phyloP scores from a whole-genome alignment of 2,113 vertebrate genomes.

The Silurus meridionalis region DNA sequence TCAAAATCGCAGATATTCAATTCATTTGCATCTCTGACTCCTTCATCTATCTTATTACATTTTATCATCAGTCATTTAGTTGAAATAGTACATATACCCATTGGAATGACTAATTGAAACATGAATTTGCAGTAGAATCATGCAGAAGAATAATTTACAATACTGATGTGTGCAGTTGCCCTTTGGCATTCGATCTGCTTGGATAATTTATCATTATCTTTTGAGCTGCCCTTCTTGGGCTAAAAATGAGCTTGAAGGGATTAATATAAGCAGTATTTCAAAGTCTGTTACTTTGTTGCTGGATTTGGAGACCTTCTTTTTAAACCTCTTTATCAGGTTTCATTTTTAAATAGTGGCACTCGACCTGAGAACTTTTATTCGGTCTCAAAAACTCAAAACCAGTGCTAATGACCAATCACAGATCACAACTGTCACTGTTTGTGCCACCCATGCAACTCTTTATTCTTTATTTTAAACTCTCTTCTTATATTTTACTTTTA shows the following conservation, averaged over 20 bases:
- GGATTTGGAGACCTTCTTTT: background rate
- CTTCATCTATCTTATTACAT: constrained; percentile 9
- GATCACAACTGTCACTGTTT: background rate
- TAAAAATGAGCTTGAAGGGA: background rate
- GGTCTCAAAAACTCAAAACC: too few species aligned
- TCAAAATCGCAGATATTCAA: constrained; percentile 2
- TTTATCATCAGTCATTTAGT: constrained; percentile 7
- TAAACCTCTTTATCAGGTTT: background rate
- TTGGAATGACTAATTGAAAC: constrained; percentile 18
- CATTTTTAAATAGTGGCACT: background rate
- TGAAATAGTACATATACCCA: background rate
- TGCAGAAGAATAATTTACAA: constrained; percentile 20
- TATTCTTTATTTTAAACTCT: background rate
- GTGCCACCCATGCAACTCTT: background rate
- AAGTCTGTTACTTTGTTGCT: background rate
- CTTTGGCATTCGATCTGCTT: constrained; percentile 8
- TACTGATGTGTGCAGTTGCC: constrained; percentile 16
- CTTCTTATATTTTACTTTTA: background rate
- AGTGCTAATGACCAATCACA: background rate
- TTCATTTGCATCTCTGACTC: constrained; percentile 13
- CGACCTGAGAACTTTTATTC: background rate
- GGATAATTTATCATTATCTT: background rate
- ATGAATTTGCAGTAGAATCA: constrained; percentile 15
- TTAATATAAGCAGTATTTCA: background rate
- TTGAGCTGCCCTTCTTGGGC: background rate